These are phyloP conservation scores for Vidua chalybeata DNA, from an alignment of 2,113 vertebrate genomes.

Conservation along the genomic window DNA sequence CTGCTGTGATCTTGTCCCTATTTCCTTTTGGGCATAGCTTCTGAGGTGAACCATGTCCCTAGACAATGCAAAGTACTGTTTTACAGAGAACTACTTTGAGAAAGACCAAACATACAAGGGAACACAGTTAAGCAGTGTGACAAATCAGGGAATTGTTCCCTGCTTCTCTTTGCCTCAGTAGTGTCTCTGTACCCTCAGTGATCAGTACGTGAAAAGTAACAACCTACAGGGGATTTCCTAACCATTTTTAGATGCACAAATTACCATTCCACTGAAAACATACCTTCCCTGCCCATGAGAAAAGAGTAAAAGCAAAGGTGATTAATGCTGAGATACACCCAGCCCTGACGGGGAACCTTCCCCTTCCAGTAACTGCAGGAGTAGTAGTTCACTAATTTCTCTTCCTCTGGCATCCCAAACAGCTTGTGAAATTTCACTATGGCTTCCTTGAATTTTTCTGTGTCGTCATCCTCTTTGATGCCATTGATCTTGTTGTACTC, in stretches of 20 bases:
- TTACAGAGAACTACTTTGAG: not conserved
- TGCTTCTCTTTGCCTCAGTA: not conserved
- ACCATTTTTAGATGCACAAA: not conserved
- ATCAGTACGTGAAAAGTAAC: not conserved
- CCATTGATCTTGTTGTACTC: conserved; percentile 97
- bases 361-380: conserved; percentile 99
- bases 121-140: not conserved
- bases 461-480: conserved; percentile 93
- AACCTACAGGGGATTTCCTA: not conserved
- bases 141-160: not conserved
- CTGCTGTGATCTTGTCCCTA: not conserved
- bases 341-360: conserved; percentile 95
- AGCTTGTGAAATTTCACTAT: conserved; percentile 92
- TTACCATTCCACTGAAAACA: not conserved
- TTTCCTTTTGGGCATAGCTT: not conserved
- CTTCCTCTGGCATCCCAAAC: conserved; percentile 96
- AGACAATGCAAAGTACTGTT: not conserved
- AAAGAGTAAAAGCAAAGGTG: conserved; percentile 98
- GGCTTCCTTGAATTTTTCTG: conserved; percentile 96
- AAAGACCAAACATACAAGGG: not conserved
- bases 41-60: not conserved
- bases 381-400: conserved; percentile 98
- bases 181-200: not conserved
- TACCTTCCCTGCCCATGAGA: conserved; percentile 96
- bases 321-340: conserved; percentile 99